Evolutionary conservation across 2,888 invertebrate species (phyloP).

Genomic region (Orthosia gracilis): DNA sequence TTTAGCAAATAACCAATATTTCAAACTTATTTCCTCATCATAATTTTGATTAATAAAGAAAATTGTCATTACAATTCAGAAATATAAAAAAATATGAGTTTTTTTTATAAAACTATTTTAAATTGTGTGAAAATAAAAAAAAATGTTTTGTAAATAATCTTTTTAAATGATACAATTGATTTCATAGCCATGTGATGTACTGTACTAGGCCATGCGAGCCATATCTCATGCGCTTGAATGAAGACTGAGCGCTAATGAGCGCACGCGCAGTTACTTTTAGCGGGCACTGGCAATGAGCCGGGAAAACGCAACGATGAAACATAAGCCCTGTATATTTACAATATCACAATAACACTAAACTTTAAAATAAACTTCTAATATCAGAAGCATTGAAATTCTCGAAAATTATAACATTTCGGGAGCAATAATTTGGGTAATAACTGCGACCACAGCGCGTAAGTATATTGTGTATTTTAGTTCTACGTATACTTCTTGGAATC

Average conservation of each 20-base stretch:
- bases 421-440: neutral
- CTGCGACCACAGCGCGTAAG: neutral
- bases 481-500: neutral
- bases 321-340: neutral
- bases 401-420: neutral
- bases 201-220: neutral
- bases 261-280: conserved; percentile 39
- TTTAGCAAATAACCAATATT: too few relatives aligned
- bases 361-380: neutral
- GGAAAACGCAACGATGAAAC: conserved; percentile 19
- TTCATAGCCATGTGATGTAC: neutral
- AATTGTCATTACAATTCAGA: neutral
- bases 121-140: too few relatives aligned
- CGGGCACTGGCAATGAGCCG: conserved; percentile 48
- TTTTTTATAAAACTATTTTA: neutral
- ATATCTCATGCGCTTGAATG: conserved; percentile 13
- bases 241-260: conserved; percentile 24
- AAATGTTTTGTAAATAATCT: neutral
- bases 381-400: neutral
- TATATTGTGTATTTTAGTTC: neutral
- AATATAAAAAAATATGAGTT: neutral
- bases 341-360: neutral
- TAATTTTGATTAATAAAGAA: too few relatives aligned
- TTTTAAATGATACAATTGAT: neutral
- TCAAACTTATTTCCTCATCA: too few relatives aligned